phyloP scores from a whole-genome alignment of 2,113 vertebrate species.

The Dipodomys spectabilis region DNA sequence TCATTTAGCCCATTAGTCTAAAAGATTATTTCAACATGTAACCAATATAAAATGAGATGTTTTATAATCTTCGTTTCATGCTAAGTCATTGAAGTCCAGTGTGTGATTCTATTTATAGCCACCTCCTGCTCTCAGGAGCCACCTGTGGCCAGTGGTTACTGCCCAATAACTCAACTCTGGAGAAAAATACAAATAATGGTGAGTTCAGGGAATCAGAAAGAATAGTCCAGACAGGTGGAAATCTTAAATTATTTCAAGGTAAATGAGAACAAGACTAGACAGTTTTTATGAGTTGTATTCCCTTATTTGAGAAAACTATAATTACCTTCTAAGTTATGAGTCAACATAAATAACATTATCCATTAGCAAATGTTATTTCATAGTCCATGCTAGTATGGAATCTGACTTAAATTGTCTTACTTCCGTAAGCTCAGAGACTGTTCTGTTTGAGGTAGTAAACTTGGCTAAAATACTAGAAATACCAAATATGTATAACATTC shows the following conservation, averaged over 20 bases:
- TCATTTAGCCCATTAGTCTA: background rate
- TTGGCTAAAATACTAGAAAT: constrained; percentile 14
- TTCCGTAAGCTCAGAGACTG: constrained; percentile 47
- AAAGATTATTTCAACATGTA: background rate
- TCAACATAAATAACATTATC: constrained; percentile 75
- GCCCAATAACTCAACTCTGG: background rate
- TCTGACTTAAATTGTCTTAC: constrained; percentile 23
- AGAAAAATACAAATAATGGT: background rate
- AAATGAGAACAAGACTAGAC: constrained; percentile 80
- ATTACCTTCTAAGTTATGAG: constrained; percentile 84
- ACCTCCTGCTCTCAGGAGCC: background rate
- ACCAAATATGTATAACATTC: background rate
- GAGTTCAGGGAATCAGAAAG: constrained; percentile 76
- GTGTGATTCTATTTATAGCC: accelerated
- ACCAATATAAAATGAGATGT: background rate
- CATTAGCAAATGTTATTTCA: constrained; percentile 48
- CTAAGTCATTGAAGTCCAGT: background rate
- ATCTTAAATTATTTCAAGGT: constrained; percentile 76
- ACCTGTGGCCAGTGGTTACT: background rate
- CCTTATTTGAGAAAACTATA: constrained; percentile 80
- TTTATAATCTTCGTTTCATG: background rate
- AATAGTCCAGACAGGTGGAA: constrained; percentile 82
- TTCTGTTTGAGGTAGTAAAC: background rate
- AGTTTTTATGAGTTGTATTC: constrained; percentile 80
- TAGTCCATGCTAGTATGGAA: constrained; percentile 21